A percentile compares a stretch with the other conserved stretches of the same genome.
phyloP scores from a whole-genome alignment of 1,140 invertebrate species.

The Pantala flavescens region DNA sequence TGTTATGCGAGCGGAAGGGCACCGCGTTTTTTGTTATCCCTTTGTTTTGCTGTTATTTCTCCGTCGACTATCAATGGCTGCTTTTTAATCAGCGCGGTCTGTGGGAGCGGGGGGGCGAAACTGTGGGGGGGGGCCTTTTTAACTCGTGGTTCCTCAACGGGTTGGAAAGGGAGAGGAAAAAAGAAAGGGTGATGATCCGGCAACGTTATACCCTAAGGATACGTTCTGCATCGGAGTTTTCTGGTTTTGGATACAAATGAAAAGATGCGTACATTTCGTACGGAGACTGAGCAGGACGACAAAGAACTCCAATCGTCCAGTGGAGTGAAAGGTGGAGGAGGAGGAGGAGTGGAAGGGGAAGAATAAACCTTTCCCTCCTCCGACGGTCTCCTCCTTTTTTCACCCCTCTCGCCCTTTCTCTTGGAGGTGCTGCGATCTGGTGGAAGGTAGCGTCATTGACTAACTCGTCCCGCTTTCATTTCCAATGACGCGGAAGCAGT shows the following conservation, averaged over 20 bases:
- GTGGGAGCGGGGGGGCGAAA: background rate
- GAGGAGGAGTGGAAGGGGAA: background rate
- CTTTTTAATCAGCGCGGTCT: background rate
- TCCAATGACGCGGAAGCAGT: background rate
- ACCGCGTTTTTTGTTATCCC: background rate
- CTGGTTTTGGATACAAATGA: conserved; percentile 1
- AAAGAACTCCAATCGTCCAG: background rate
- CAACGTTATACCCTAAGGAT: background rate
- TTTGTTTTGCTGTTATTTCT: conserved; percentile 10
- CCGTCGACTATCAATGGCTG: conserved; percentile 3
- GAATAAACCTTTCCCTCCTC: background rate
- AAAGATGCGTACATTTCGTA: conserved; percentile 5
- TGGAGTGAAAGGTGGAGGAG: background rate
- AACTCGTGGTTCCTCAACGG: background rate
- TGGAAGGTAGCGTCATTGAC: background rate
- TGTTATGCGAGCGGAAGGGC: background rate
- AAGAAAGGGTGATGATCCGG: background rate
- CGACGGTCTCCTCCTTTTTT: background rate
- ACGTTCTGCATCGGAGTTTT: background rate
- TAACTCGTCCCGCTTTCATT: background rate
- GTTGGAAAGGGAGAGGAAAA: background rate
- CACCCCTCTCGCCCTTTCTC: background rate
- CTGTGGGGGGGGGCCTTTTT: background rate
- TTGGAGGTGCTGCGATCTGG: background rate
- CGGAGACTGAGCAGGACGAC: background rate